Evolutionary conservation across 2,888 invertebrate genomes (phyloP), one percentile per base, ranked within the genome.

Genomic region (Stratiomys singularior): DNA sequence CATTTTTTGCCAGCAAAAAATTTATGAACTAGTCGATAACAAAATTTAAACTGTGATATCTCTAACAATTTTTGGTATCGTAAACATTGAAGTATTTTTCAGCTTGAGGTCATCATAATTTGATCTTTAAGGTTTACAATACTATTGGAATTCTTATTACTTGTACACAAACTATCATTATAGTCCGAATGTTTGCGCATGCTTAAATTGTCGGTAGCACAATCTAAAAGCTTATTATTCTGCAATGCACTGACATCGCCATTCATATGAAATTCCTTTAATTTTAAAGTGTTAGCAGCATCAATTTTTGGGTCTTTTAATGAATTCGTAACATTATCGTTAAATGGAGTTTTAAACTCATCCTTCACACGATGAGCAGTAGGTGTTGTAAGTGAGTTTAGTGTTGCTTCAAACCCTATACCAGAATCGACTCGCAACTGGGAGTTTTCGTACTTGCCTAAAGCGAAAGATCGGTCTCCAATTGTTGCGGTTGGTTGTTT

Each of bases 31-130:
- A 60, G 58, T 60, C 23, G 25, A 23, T 60, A 60, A 25, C 58
- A 23, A 60, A 60, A 60, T 23, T 4, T 11, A 23, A 25, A 60
- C 11, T 25, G 18, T 60, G 58, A 25, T 11, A 21, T 23, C 21
- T 18, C 11, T 60, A 25, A 60, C 18, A 21, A 60, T 23, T 60
- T 60, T 30, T 64, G 64, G 23, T 64, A 64, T 30, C 30, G 27
- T 64, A 64, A 30, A 64, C 15, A 30, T 64, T 47, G 4, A 71
- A 71, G 71, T 71, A 71, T 11, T 25, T 71, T 71, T 71, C 71
- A 71, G 71, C 71, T 71, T 25, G 71, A 37, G 18, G 71, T 71
- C 71, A 71, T 71, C 47, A 71, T 27, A 13, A 21, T 71, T 71
- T 71, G 46, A 71, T 71, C 47, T 25, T 46, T 21, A 71, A 47